A percentile compares a stretch with the other conserved stretches of the same genome.
Evolutionary conservation across 1,140 invertebrate genomes (phyloP).

Genomic region (Diabrotica undecimpunctata): DNA sequence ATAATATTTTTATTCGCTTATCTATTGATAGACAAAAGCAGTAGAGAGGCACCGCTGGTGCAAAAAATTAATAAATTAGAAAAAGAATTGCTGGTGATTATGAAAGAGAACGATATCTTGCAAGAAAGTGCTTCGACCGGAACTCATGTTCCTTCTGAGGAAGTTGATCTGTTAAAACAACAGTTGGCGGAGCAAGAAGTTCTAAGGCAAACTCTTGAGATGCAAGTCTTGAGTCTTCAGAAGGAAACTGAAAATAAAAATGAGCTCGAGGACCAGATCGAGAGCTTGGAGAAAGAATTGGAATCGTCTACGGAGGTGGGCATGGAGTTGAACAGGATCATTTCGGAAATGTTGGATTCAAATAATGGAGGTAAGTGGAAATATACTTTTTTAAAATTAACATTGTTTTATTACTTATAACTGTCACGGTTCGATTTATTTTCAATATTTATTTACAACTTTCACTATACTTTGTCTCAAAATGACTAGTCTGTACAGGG

Average conservation of each 20-base stretch:
- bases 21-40: slow-evolving; percentile 70
- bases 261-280: slow-evolving; percentile 55
- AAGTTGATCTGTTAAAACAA: slow-evolving; percentile 51
- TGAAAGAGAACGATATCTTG: slow-evolving; percentile 63
- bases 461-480: too few species aligned
- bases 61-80: slow-evolving; percentile 61
- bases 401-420: too few species aligned
- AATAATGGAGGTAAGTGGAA: slow-evolving; percentile 46
- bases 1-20: slow-evolving; percentile 72
- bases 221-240: slow-evolving; percentile 55
- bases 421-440: too few species aligned
- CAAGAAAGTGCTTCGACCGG: slow-evolving; percentile 58
- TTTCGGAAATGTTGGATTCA: slow-evolving; percentile 60
- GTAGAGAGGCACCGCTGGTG: slow-evolving; percentile 58
- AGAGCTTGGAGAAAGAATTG: slow-evolving; percentile 58
- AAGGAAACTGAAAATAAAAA: slow-evolving; percentile 42
- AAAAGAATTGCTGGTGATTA: slow-evolving; percentile 51
- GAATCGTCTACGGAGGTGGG: slow-evolving; percentile 63
- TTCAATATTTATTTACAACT: too few species aligned
- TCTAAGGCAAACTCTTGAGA: slow-evolving; percentile 63
- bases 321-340: slow-evolving; percentile 61
- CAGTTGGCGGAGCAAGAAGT: slow-evolving; percentile 47
- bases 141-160: slow-evolving; percentile 56
- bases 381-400: too few species aligned
- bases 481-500: too few species aligned